phyloP scores from a whole-genome alignment of 1,140 invertebrate species.

The Plodia interpunctella region DNA sequence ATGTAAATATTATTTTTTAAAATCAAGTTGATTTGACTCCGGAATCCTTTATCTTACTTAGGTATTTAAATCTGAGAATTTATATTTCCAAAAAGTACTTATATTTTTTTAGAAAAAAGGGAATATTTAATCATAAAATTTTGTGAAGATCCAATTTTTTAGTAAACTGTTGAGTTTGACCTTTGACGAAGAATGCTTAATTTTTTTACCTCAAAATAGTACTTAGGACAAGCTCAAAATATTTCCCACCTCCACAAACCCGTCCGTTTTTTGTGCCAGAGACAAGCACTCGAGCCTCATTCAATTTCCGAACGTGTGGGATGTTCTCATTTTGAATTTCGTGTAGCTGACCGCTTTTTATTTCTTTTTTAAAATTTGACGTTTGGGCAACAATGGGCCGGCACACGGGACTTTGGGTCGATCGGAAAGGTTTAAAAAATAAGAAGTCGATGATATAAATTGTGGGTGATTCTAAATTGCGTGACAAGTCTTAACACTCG shows the following conservation, averaged over 20 bases:
- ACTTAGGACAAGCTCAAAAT: background rate
- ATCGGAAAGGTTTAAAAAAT: background rate
- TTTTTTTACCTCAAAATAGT: background rate
- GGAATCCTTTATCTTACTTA: no score
- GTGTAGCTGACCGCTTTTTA: slow-evolving; percentile 9
- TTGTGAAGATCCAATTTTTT: no score
- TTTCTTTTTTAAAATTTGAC: slow-evolving; percentile 3
- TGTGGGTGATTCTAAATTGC: background rate
- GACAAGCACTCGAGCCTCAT: slow-evolving; percentile 5
- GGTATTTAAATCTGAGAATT: no score
- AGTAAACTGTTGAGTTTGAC: no score
- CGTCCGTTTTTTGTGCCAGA: slow-evolving; percentile 5
- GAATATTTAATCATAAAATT: no score
- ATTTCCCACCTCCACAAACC: slow-evolving; percentile 5
- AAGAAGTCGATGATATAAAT: background rate
- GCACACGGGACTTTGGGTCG: background rate
- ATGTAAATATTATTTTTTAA: no score
- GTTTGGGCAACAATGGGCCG: background rate
- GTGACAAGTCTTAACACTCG: background rate
- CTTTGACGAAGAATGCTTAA: no score
- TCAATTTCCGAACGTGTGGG: slow-evolving; percentile 16
- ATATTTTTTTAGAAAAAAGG: no score
- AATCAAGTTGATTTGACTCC: no score
- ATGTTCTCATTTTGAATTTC: slow-evolving; percentile 23
- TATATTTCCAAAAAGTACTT: no score